phyloP scores from a whole-genome alignment of 2,797 vertebrate species.

The Megaceryle alcyon region DNA sequence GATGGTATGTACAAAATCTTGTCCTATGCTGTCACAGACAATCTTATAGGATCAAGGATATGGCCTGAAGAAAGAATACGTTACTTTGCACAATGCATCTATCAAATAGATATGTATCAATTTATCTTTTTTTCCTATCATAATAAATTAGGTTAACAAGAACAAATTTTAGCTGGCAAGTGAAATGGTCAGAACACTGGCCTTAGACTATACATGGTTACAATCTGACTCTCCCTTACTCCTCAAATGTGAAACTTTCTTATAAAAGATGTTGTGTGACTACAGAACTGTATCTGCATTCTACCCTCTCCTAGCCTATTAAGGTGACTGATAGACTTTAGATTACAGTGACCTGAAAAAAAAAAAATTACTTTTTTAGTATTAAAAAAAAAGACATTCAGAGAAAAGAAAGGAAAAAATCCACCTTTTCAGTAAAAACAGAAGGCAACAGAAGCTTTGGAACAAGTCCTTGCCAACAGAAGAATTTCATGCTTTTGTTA shows the following conservation, averaged over 20 bases:
- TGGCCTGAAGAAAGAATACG: not conserved
- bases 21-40: not conserved
- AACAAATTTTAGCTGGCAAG: not conserved
- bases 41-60: not conserved
- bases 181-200: not conserved
- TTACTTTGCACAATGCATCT: not conserved
- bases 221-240: not conserved
- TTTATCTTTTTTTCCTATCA: not conserved
- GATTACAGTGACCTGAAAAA: slow-evolving; percentile 33
- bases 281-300: slow-evolving; percentile 42
- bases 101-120: not conserved
- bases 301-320: slow-evolving; percentile 6
- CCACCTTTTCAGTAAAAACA: slow-evolving; percentile 35
- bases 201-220: not conserved
- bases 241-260: slow-evolving; percentile 4
- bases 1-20: not conserved
- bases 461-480: slow-evolving; percentile 71
- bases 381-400: not conserved
- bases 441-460: slow-evolving; percentile 10
- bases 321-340: slow-evolving; percentile 11
- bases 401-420: slow-evolving; percentile 22
- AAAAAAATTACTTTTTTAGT: slow-evolving; percentile 42
- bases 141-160: not conserved
- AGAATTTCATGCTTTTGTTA: slow-evolving; percentile 87
- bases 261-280: not conserved